These are phyloP conservation scores for Teleopsis dalmanni DNA, from an alignment of 1,140 invertebrate genomes.

Conservation along the genomic window DNA sequence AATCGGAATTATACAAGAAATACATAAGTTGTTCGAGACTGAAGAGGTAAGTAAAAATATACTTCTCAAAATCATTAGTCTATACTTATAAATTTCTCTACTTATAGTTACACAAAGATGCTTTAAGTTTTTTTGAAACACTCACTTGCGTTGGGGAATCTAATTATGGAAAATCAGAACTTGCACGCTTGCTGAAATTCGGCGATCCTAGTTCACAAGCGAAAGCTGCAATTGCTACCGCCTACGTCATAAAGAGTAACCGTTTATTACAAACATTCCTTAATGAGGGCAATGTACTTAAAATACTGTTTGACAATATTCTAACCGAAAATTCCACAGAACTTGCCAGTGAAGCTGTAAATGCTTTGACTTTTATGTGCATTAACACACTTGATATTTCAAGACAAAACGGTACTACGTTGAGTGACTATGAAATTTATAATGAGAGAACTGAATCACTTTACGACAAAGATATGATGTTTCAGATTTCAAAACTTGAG, in stretches of 20 bases:
- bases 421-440: slow-evolving; percentile 5
- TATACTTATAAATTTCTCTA: not conserved
- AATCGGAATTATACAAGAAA: not conserved
- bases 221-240: slow-evolving; percentile 35
- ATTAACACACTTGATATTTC: slow-evolving; percentile 30
- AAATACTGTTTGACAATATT: slow-evolving; percentile 30
- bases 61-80: not conserved
- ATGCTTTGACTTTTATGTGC: slow-evolving; percentile 35
- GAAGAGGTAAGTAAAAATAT: not conserved
- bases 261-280: slow-evolving; percentile 37
- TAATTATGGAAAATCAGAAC: slow-evolving; percentile 40
- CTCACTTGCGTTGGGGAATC: slow-evolving; percentile 40
- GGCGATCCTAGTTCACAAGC: slow-evolving; percentile 32
- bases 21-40: not conserved
- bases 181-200: slow-evolving; percentile 31
- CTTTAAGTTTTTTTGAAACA: slow-evolving; percentile 34
- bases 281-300: slow-evolving; percentile 34
- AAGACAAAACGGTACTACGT: slow-evolving; percentile 17
- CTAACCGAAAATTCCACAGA: slow-evolving; percentile 28
- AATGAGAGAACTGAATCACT: slow-evolving; percentile 9
- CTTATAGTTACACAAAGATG: slow-evolving; percentile 31
- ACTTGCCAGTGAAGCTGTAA: slow-evolving; percentile 33
- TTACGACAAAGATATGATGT: slow-evolving; percentile 32
- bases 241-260: slow-evolving; percentile 36
- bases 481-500: slow-evolving; percentile 7